Percentiles rank a stretch among this genome's conserved stretches.
Evolutionary conservation across 2,797 vertebrate genomes (phyloP).

Genomic region (Heteromormyrus szaboi): DNA sequence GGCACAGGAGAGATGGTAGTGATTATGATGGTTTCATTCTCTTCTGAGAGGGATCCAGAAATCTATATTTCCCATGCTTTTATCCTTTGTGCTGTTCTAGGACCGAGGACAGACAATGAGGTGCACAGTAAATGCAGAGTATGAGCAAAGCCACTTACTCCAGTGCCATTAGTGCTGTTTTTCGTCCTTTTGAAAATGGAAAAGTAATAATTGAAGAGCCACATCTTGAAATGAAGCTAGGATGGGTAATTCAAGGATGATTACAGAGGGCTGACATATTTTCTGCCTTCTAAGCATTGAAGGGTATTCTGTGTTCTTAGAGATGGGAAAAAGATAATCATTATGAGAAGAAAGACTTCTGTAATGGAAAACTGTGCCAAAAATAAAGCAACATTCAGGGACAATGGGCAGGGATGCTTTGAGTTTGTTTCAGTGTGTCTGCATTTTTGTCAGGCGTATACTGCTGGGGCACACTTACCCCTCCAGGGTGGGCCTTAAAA

Average conservation of each 20-base stretch:
- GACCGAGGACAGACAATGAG: constrained; percentile 60
- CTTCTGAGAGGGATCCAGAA: constrained; percentile 40
- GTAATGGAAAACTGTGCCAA: constrained; percentile 68
- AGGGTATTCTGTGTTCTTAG: constrained; percentile 77
- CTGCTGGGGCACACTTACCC: constrained; percentile 24
- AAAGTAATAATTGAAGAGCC: constrained; percentile 75
- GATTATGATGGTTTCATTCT: constrained; percentile 31
- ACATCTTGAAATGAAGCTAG: constrained; percentile 76
- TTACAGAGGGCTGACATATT: constrained; percentile 68
- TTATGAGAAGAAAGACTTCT: constrained; percentile 71
- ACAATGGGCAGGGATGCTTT: constrained; percentile 33
- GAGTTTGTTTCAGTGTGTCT: constrained; percentile 21
- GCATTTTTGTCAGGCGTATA: constrained; percentile 29
- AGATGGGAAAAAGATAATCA: constrained; percentile 71
- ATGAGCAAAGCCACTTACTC: constrained; percentile 67
- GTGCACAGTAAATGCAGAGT: constrained; percentile 63
- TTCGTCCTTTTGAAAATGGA: constrained; percentile 66
- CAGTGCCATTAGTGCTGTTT: constrained; percentile 64
- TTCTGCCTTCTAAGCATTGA: constrained; percentile 76
- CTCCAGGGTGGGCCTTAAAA: constrained; percentile 31
- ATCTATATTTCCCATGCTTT: constrained; percentile 63
- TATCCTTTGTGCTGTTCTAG: constrained; percentile 53
- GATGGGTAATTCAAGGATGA: constrained; percentile 76
- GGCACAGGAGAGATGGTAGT: constrained; percentile 33
- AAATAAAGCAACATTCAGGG: constrained; percentile 50